Evolutionary conservation across 2,888 invertebrate genomes (phyloP), one percentile per base, ranked within the genome.

Genomic region (Xanthorhoe designata): DNA sequence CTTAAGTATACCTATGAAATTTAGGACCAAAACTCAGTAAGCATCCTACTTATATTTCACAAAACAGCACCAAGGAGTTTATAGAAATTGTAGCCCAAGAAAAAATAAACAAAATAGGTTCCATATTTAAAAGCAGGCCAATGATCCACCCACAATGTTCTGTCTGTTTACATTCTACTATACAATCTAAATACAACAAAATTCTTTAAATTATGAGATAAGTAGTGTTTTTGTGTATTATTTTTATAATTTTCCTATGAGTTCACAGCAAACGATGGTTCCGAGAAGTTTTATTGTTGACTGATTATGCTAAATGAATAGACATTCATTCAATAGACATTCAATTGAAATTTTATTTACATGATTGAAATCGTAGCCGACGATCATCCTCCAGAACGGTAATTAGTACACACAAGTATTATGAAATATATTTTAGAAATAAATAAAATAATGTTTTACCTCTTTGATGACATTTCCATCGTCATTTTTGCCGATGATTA

Each of bases 391-490:
- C 45, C 62, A 66, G 58, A 66, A 62, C 62, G 66, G 66, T 66
- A 64, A 64, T 35, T 15, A 52, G 24, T 49, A 53, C 10, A 15
- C 47, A 24, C 52, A 57, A 32, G 32, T 61, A 51, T 50, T 32
- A 10, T 38, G 52, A 59, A n/a, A n/a, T n/a, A n/a, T 51, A 2
- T 53, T 61, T 51, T 50, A 45, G 35, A 49, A 57, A n/a, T 49
- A 49, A 1, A 24, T 64, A 50, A 38, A 70, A 66, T 56, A 70
- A 72, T 73, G 82, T 87, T 88, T 42, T 87, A 91, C 92, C 90
- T 92, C 80, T 92, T 92, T 68, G 93, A 91, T 81, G 92, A 88
- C 86, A 88, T 92, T 87, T 92, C 92, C 79, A 86, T 92, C 77
- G 89, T 92, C 92, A 92, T 92, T 85, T 87, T 89, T 73, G 77